These are phyloP conservation scores for Phortica okadai DNA, from an alignment of 2,888 invertebrate species.

Conservation along the genomic window DNA sequence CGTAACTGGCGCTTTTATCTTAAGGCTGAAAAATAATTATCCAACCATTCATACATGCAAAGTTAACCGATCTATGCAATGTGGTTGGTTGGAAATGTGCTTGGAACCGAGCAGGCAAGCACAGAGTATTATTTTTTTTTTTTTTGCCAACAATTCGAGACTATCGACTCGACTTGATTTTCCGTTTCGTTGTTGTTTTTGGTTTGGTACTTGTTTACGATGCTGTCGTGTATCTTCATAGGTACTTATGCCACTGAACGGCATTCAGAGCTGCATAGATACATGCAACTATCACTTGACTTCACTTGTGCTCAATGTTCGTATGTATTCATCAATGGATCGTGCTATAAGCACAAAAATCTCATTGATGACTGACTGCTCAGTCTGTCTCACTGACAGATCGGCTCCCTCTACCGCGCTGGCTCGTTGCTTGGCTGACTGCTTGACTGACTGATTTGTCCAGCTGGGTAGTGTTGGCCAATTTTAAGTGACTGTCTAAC, in stretches of 20 bases:
- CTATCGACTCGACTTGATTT: not conserved
- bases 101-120: too few relatives aligned
- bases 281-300: conserved; percentile 6
- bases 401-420: too few relatives aligned
- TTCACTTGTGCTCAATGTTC: not conserved
- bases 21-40: conserved; percentile 50
- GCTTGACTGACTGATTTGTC: conserved; percentile 25
- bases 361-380: conserved; percentile 44
- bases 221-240: conserved; percentile 19
- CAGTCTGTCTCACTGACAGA: conserved; percentile 51
- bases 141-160: too few relatives aligned
- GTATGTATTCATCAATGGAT: conserved; percentile 21
- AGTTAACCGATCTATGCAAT: conserved; percentile 12
- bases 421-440: not conserved
- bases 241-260: conserved; percentile 16
- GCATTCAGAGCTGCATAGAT: conserved; percentile 16
- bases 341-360: conserved; percentile 47
- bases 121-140: too few relatives aligned
- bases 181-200: not conserved
- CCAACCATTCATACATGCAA: conserved; percentile 7
- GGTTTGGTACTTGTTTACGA: not conserved
- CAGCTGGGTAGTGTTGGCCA: conserved; percentile 21
- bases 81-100: not conserved
- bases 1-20: conserved; percentile 64
- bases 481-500: conserved; percentile 24